Conservation (phyloP, 2,888 invertebrate genomes). For the Aproaerema taeniolella region DNA sequence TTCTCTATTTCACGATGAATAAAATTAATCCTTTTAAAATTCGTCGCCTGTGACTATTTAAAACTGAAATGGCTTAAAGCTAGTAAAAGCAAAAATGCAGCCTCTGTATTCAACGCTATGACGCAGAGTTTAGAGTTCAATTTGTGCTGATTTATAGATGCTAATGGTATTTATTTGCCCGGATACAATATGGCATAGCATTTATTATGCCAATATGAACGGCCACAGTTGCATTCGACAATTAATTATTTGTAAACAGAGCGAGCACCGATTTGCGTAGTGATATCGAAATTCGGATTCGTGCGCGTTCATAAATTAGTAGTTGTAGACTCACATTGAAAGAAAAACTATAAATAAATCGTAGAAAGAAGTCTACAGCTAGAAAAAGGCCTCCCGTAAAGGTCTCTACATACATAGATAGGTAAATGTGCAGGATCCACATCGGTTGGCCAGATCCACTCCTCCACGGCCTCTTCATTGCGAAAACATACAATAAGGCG, state of each 20-base stretch:
- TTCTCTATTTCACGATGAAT: slow-evolving; percentile 69
- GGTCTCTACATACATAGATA: too few species aligned
- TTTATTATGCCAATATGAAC: slow-evolving; percentile 69
- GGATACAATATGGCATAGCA: slow-evolving; percentile 54
- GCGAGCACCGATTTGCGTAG: slow-evolving; percentile 35
- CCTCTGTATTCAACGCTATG: slow-evolving; percentile 24
- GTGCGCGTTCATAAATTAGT: slow-evolving; percentile 58
- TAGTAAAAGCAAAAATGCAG: slow-evolving; percentile 16
- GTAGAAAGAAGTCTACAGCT: too few species aligned
- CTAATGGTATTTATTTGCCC: slow-evolving; percentile 43
- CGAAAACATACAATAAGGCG: too few species aligned
- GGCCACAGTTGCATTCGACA: slow-evolving; percentile 66
- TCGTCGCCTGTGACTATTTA: slow-evolving; percentile 49
- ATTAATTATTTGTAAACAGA: slow-evolving; percentile 76
- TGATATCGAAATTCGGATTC: slow-evolving; percentile 33
- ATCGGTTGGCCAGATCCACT: too few species aligned
- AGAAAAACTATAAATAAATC: too few species aligned
- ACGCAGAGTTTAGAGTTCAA: slow-evolving; percentile 21
- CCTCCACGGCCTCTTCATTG: too few species aligned
- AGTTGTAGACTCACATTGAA: slow-evolving; percentile 27
- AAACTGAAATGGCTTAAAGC: slow-evolving; percentile 28
- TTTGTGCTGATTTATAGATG: slow-evolving; percentile 22
- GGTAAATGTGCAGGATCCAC: too few species aligned
- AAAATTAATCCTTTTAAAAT: slow-evolving; percentile 70
- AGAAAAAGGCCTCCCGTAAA: too few species aligned